Evolutionary conservation across 2,888 invertebrate species (phyloP), one percentile per base, ranked within the genome.

Genomic region (Dynastes hyllus): DNA sequence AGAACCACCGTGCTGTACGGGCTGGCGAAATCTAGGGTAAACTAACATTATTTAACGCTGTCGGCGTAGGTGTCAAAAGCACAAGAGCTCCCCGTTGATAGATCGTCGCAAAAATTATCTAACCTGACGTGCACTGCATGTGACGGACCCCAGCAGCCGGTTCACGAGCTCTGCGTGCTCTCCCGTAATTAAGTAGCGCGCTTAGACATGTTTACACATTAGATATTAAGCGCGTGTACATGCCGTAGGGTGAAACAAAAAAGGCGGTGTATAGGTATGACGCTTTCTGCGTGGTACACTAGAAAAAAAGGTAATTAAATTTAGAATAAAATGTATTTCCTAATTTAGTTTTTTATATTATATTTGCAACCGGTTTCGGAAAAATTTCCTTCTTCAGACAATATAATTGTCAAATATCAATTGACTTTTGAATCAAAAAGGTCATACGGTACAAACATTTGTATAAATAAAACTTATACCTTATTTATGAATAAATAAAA

Each of bases 1-100:
- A 27, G 50, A 40, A 40, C 40, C 8, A 27, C 27, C 63, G 45
- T 29, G 53, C 22, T 22, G 5, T 58, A 58, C 55, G 22, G 8
- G 8, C 45, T 5, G 65, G 69, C 55, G 77, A 67, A 69, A 77
- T 58, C 58, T 69, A 67, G 37, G 77, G 77, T 58, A 53, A 69
- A 69, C 69, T 69, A 69, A 69, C 77, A 51, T 51, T 67, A 77
- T 71, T 78, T 78, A 32, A 51, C 69, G 78, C 40, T 51, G 58
- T 71, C 78, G 40, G 63, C 53, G n/a, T 66, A 77, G 73, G 77
- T 80, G 80, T 80, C 80, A 80, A 37, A 75, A 77, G 71, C 80
- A 80, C 66, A 75, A 80, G 77, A 73, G 76, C 61, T 45, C 65
- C 55, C 37, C 37, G 37, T 73, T 80, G 80, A 80, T 80, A 77